Percentiles rank a stretch among this genome's conserved stretches.
Evolutionary conservation across 2,797 vertebrate genomes (phyloP).

Genomic region (Trachops cirrhosus): DNA sequence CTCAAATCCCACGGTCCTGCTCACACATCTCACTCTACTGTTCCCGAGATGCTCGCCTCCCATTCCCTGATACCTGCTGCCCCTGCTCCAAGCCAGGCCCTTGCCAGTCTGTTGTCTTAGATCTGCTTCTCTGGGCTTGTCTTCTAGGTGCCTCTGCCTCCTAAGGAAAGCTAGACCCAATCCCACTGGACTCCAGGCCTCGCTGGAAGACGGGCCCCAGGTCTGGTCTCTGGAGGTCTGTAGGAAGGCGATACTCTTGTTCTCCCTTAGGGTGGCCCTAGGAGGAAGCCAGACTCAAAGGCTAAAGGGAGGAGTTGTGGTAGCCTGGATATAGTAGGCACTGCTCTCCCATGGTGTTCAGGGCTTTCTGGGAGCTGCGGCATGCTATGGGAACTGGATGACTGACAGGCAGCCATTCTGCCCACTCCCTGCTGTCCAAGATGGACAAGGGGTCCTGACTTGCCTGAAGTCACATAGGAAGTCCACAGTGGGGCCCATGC

Average conservation of each 20-base stretch:
- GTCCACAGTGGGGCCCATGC: background rate
- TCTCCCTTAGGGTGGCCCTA: background rate
- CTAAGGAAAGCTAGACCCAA: background rate
- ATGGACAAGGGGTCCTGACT: background rate
- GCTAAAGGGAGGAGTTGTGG: background rate
- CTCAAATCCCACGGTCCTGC: background rate
- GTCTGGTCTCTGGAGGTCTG: background rate
- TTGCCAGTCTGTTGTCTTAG: background rate
- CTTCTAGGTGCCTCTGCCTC: background rate
- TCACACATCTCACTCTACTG: background rate
- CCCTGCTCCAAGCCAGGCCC: background rate
- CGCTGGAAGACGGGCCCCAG: background rate
- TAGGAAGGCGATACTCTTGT: background rate
- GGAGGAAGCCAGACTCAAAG: background rate
- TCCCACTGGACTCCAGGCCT: background rate
- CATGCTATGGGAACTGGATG: background rate
- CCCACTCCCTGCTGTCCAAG: background rate
- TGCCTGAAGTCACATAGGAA: background rate
- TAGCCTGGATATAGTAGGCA: background rate
- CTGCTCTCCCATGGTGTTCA: background rate
- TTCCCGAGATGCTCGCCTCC: background rate
- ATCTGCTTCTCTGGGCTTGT: background rate
- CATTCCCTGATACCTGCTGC: background rate
- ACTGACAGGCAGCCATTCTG: background rate
- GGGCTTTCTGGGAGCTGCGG: background rate